A percentile compares a stretch with the other conserved stretches of the same genome.
phyloP scores from a whole-genome alignment of 2,888 invertebrate genomes.

The Nowickia ferox region DNA sequence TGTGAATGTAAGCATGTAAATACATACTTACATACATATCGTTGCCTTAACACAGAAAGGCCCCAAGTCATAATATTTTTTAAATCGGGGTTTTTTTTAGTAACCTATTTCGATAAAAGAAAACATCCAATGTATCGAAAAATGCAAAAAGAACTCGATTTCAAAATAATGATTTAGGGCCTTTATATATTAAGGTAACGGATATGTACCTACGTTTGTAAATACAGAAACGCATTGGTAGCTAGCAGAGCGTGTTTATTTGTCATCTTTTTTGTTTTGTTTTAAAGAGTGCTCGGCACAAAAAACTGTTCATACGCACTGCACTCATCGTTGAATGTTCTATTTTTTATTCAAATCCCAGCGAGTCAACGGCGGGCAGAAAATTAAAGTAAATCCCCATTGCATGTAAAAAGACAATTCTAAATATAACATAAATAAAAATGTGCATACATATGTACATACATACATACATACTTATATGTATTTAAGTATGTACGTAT shows the following conservation, averaged over 20 bases:
- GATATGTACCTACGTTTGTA: neutral
- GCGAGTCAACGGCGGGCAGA: conserved; percentile 42
- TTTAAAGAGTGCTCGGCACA: conserved; percentile 29
- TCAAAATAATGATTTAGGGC: too few relatives aligned
- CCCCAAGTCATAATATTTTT: too few relatives aligned
- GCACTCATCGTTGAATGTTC: conserved; percentile 29
- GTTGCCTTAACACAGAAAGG: too few relatives aligned
- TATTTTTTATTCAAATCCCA: conserved; percentile 55
- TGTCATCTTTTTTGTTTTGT: conserved; percentile 51
- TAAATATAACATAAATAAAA: conserved; percentile 49
- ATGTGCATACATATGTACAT: neutral
- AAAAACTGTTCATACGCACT: conserved; percentile 8
- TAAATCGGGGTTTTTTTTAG: too few relatives aligned
- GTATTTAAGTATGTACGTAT: neutral
- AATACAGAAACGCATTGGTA: neutral
- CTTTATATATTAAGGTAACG: too few relatives aligned
- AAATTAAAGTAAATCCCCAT: conserved; percentile 61
- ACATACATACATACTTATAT: neutral
- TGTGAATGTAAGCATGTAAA: neutral
- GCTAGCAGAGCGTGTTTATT: conserved; percentile 43
- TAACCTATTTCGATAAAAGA: too few relatives aligned
- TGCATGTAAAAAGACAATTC: conserved; percentile 53
- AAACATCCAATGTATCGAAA: too few relatives aligned
- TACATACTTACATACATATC: neutral
- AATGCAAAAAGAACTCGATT: too few relatives aligned